A percentile compares a stretch with the other conserved stretches of the same genome.
Evolutionary conservation across 2,113 vertebrate genomes (phyloP).

Genomic region (Sialia sialis): DNA sequence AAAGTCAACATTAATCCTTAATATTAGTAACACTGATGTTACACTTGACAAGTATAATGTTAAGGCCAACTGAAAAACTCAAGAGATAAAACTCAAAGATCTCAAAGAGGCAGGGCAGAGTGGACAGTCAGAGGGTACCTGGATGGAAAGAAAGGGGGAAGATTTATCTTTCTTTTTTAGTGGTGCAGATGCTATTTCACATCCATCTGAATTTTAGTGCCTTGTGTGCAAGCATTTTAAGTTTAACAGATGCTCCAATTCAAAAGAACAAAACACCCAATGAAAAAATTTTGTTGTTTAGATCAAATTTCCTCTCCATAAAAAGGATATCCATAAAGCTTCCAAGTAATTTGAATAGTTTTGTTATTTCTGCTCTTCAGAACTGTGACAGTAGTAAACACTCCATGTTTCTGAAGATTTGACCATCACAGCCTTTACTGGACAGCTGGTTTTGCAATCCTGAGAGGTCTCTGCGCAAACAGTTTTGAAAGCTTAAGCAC

Average conservation of each 20-base stretch:
- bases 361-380: not conserved
- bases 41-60: not conserved
- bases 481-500: not conserved
- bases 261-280: not conserved
- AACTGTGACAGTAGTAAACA: not conserved
- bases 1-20: not conserved
- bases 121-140: rapidly evolving
- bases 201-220: not conserved
- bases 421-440: not conserved
- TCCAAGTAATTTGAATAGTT: not conserved
- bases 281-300: not conserved
- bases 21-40: not conserved
- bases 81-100: not conserved
- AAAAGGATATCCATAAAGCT: not conserved
- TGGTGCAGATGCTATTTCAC: not conserved
- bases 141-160: not conserved
- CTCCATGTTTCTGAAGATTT: not conserved
- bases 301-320: not conserved
- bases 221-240: not conserved
- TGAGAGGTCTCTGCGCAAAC: not conserved
- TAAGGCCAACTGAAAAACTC: not conserved
- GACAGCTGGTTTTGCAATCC: not conserved
- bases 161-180: not conserved
- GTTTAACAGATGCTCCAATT: not conserved
- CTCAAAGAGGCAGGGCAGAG: not conserved